Evolutionary conservation across 2,888 invertebrate genomes (phyloP), one percentile per base, ranked within the genome.

Genomic region (Uropetala carovei): DNA sequence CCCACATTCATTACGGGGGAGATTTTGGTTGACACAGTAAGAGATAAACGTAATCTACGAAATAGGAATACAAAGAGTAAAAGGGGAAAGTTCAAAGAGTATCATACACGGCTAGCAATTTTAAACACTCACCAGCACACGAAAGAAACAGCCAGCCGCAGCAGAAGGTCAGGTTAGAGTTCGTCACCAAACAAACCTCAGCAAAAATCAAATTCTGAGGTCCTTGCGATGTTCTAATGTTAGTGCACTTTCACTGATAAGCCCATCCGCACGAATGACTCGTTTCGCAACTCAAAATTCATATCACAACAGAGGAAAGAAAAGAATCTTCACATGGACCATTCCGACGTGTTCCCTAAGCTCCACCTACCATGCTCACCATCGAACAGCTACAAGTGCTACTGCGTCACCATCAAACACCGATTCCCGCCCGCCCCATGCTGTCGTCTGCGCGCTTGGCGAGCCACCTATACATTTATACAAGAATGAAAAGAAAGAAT

Each of bases 391-490:
- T 89, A 89, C 89, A 89, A 89, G 89, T 89, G 89, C 43, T 86
- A 86, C 86, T 86, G 86, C 86, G 86, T 60, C 64, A 68, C 89
- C 64, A 22, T 30, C 64, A 43, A 27, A 89, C 68, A 68, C n/a
- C 89, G 56, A 27, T 89, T 89, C 89, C 89, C 89, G 89, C 89
- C 89, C 68, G 89, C 89, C 68, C 89, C 89, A 89, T 89, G 89
- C 89, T 89, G 89, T 89, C 89, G 89, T 89, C 89, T 89, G 89
- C 89, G 89, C 89, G 89, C 89, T 60, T 22, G 64, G 64, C 16
- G 89, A 89, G 89, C 89, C 89, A 89, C 89, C 89, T 89, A 58
- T 60, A 18, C 7, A n/a, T 27, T 43, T n/a, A 43, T n/a, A 8
- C 16, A 14, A 16, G 43, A 89, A 89, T 11, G 89, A 89, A n/a